Conservation (phyloP, 2,113 vertebrate genomes). For the Rhinogobius similis region DNA sequence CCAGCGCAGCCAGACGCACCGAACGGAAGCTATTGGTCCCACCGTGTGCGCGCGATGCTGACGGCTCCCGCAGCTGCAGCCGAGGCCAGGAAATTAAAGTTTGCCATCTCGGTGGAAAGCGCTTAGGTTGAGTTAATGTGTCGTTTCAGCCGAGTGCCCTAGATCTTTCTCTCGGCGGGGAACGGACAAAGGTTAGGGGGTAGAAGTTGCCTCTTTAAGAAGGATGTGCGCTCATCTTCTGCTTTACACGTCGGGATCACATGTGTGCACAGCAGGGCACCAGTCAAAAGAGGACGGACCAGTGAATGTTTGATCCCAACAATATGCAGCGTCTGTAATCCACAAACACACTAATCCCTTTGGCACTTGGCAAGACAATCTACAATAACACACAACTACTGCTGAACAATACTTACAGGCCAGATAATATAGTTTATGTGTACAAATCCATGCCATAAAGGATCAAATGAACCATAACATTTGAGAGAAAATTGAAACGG, state of each 20-base stretch:
- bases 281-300: slow-evolving; percentile 1
- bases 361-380: slow-evolving; percentile 1
- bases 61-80: slow-evolving; percentile 9
- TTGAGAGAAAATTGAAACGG: too few species aligned
- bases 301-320: slow-evolving; percentile 14
- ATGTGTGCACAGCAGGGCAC: background rate
- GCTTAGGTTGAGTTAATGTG: slow-evolving; percentile 12
- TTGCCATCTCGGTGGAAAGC: slow-evolving; percentile 30
- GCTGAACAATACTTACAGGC: background rate
- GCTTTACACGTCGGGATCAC: slow-evolving; percentile 11
- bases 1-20: slow-evolving; percentile 45
- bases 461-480: too few species aligned
- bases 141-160: background rate
- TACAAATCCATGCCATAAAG: background rate
- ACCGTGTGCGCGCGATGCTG: slow-evolving; percentile 32
- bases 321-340: slow-evolving; percentile 28
- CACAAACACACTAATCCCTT: slow-evolving; percentile 23
- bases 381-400: background rate
- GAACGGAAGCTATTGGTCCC: slow-evolving; percentile 12
- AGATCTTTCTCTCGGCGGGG: background rate
- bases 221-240: slow-evolving; percentile 18
- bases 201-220: too few species aligned
- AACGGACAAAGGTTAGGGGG: slow-evolving; percentile 18
- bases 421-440: background rate
- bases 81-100: slow-evolving; percentile 56